These are phyloP conservation scores for Drosophila atripex DNA, from an alignment of 2,888 invertebrate species.

Conservation along the genomic window DNA sequence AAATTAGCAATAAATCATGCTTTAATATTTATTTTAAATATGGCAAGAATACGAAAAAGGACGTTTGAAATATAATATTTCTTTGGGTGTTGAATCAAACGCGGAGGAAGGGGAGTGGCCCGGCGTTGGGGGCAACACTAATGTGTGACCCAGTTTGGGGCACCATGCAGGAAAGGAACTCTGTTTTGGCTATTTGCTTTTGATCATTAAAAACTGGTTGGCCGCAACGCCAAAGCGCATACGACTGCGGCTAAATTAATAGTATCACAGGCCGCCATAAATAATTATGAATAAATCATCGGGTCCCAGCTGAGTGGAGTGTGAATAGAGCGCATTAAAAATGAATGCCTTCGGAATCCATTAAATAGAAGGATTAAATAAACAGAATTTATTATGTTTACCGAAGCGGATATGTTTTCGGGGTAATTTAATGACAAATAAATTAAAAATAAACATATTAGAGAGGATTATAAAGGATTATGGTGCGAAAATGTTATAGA, in stretches of 20 bases:
- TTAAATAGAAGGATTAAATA: not conserved
- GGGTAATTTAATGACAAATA: not conserved
- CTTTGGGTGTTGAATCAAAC: constrained; percentile 3
- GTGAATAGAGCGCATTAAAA: not conserved
- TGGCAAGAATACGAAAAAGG: not conserved
- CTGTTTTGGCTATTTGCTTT: constrained; percentile 56
- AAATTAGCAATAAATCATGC: not conserved
- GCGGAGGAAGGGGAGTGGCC: constrained; percentile 4
- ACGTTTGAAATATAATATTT: not conserved
- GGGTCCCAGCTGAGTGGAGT: not conserved
- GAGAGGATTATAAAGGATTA: not conserved
- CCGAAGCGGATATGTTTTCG: not conserved
- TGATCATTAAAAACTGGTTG: constrained; percentile 81
- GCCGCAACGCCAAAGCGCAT: constrained; percentile 34
- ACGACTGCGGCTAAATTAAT: constrained; percentile 34
- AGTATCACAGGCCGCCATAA: constrained; percentile 6
- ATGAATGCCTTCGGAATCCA: not conserved
- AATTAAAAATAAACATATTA: not conserved
- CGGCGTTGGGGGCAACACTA: constrained; percentile 44
- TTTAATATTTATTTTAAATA: not conserved
- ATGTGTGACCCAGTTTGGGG: constrained; percentile 76
- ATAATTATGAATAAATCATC: constrained; percentile 12
- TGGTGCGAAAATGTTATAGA: no score
- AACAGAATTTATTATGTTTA: constrained; percentile 3
- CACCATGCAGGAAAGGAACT: constrained; percentile 74